Percentiles rank a stretch among this genome's conserved stretches.
These are phyloP conservation scores for Timema podura DNA, from an alignment of 2,888 invertebrate genomes.

Conservation along the genomic window DNA sequence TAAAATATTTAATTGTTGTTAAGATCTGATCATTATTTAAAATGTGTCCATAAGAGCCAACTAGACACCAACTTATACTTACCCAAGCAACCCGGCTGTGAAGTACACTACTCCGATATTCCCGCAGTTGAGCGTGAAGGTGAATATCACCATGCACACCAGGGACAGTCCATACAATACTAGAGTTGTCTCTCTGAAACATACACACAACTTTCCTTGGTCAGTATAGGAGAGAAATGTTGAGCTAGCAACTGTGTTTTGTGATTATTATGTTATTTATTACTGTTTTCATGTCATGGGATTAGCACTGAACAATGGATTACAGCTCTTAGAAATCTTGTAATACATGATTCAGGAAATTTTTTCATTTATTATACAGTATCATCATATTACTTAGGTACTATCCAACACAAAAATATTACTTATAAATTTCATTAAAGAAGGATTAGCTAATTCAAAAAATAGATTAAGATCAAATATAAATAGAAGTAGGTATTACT, in stretches of 20 bases:
- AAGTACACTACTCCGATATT: conserved; percentile 79
- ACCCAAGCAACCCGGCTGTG: conserved; percentile 85
- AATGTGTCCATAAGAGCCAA: no score
- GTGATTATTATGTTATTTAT: not conserved
- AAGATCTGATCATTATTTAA: not conserved
- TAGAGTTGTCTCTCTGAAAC: conserved; percentile 80
- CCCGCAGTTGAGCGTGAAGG: conserved; percentile 77
- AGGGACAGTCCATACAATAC: conserved; percentile 86
- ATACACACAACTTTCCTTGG: conserved; percentile 13
- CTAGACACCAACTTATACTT: conserved; percentile 42
- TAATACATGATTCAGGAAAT: no score
- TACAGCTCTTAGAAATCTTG: no score
- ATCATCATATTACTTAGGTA: no score
- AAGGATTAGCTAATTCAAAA: no score
- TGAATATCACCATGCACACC: conserved; percentile 88
- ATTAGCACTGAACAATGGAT: not conserved
- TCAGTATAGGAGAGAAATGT: no score
- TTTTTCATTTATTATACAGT: no score
- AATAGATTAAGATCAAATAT: no score
- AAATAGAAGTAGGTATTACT: no score
- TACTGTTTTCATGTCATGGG: conserved; percentile 5
- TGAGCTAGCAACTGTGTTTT: no score
- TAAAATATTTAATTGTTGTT: not conserved
- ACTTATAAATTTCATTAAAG: no score
- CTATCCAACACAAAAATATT: no score